phyloP scores from a whole-genome alignment of 2,797 vertebrate genomes.

The Spatula versicolor region DNA sequence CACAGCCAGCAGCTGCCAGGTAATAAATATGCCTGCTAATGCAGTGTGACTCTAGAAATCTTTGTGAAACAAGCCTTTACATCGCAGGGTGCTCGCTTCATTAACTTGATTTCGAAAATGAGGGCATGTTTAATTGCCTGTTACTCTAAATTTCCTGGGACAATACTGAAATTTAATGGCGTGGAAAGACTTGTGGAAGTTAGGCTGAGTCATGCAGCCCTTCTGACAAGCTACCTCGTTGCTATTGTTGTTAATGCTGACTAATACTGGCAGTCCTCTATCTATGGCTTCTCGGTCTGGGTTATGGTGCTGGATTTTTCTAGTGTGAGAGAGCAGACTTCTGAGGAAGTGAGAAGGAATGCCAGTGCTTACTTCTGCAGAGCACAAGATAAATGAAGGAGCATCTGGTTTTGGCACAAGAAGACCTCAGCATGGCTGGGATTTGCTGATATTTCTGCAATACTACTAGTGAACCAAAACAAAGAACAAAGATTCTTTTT shows the following conservation, averaged over 20 bases:
- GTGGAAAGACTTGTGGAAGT: not conserved
- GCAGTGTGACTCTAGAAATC: not conserved
- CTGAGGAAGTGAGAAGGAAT: not conserved
- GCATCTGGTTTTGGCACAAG: rapidly evolving
- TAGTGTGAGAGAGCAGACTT: not conserved
- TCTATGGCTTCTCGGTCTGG: not conserved
- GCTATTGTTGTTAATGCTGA: not conserved
- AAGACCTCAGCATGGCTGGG: not conserved
- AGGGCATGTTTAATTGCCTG: constrained; percentile 28
- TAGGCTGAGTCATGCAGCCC: not conserved
- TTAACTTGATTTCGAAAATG: constrained; percentile 20
- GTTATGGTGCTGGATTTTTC: not conserved
- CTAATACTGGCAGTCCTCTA: not conserved
- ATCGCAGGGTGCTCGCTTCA: rapidly evolving
- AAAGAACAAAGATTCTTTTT: not conserved
- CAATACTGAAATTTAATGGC: not conserved
- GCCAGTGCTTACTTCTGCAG: not conserved
- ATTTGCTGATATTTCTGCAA: not conserved
- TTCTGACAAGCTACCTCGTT: not conserved
- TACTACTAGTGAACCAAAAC: not conserved
- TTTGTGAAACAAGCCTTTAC: not conserved
- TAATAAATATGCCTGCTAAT: not conserved
- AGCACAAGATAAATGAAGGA: not conserved
- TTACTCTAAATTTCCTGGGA: not conserved
- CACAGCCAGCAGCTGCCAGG: not conserved